A percentile compares a stretch with the other conserved stretches of the same genome.
Evolutionary conservation across 92 coral and sea anemone genomes (phyloP).

Genomic region (Palythoa heliodiscus): DNA sequence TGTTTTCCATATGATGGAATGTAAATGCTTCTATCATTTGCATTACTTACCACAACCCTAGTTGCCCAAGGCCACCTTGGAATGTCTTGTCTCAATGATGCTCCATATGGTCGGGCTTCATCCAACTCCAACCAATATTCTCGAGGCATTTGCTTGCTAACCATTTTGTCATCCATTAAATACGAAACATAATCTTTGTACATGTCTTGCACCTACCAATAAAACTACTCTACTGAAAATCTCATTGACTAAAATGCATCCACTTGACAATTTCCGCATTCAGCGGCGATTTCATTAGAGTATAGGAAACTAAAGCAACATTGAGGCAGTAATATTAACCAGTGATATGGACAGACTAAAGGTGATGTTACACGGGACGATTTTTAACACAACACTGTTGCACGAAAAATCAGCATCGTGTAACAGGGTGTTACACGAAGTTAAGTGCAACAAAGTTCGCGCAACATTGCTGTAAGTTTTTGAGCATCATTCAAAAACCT

Average conservation of each 20-base stretch:
- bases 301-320: too few relatives aligned
- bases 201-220: conserved; percentile 74
- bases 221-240: background rate
- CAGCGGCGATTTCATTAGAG: background rate
- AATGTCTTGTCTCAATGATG: conserved; percentile 79
- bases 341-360: too few relatives aligned
- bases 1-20: too few relatives aligned
- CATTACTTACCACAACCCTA: conserved; percentile 72
- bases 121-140: conserved; percentile 91
- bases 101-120: conserved; percentile 80
- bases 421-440: too few relatives aligned
- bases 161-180: conserved; percentile 68
- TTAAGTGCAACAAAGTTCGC: too few relatives aligned
- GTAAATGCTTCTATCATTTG: too few relatives aligned
- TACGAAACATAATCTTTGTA: conserved; percentile 82
- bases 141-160: conserved; percentile 77
- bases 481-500: too few relatives aligned
- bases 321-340: too few relatives aligned
- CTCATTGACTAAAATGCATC: background rate
- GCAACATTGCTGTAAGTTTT: too few relatives aligned
- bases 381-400: too few relatives aligned
- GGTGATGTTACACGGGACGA: too few relatives aligned
- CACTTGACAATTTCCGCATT: background rate
- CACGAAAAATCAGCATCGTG: too few relatives aligned
- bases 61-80: conserved; percentile 96